Evolutionary conservation across 2,113 vertebrate genomes (phyloP), one percentile per base, ranked within the genome.

Genomic region (Ginglymostoma cirratum): DNA sequence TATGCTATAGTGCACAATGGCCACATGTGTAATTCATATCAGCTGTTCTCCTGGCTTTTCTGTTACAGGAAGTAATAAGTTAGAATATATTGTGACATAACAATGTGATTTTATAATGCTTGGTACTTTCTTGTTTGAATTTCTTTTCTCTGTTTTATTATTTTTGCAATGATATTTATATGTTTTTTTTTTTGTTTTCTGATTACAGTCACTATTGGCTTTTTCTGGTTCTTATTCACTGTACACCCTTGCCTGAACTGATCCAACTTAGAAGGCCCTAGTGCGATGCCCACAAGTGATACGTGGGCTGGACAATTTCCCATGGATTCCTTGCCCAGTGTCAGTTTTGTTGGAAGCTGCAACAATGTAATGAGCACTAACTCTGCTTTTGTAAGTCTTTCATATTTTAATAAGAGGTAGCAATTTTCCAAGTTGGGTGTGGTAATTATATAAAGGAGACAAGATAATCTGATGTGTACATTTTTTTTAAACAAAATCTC

Each of bases 271-370:
- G 61, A 95, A 69, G 93, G n/a, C 96, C 96, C 97, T 96, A 96
- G 48, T 97, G 97, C 97, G 96, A 99, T 99, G 99, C 98, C 98
- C 0, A 98, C 97, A 97, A 98, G 98, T 95, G 98, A 98, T 96
- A 98, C 97, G 96, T 98, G 98, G 98, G 97, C 97, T 96, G 98
- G 97, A 67, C 98, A 97, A 97, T 96, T 97, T 96, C 97, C 97
- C 96, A 96, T 97, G 86, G 98, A 98, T 96, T 97, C 97, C 0
- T 96, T 96, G 96, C 97, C 96, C 48, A 96, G 96, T 94, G 96
- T 98, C 96, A 96, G 98, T 96, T 97, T 97, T 34, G 96, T 97
- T 42, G 98, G 98, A 80, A 99, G 98, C 98, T 98, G 97, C 3
- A 98, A 98, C 98, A 98, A 98, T 95, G 97, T 98, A 96, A 97